Conservation (phyloP, 2,888 invertebrate genomes). For the Miltochrista miniata region DNA sequence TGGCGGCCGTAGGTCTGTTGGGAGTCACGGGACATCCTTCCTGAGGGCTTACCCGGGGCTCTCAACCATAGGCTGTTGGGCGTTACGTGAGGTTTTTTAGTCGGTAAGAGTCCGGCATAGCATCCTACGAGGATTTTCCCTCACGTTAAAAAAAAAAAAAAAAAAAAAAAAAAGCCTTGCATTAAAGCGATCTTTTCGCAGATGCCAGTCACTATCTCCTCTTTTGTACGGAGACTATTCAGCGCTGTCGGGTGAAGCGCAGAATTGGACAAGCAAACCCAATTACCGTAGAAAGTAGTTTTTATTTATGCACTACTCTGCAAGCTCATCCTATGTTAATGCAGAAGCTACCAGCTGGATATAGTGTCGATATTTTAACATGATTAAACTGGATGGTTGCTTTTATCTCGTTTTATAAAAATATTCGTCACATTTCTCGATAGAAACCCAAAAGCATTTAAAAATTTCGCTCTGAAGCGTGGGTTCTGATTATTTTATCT, state of each 20-base stretch:
- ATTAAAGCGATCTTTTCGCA: slow-evolving; percentile 44
- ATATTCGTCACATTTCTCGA: not conserved
- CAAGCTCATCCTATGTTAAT: slow-evolving; percentile 24
- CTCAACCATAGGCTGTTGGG: too few relatives aligned
- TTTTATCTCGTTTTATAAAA: not conserved
- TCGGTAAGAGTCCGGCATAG: too few relatives aligned
- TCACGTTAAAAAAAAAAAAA: too few relatives aligned
- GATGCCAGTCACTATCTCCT: slow-evolving; percentile 48
- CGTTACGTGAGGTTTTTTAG: too few relatives aligned
- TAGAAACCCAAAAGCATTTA: too few relatives aligned
- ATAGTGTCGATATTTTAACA: not conserved
- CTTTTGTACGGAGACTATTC: slow-evolving; percentile 42
- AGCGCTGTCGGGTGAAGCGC: slow-evolving; percentile 35
- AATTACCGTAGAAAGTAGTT: slow-evolving; percentile 46
- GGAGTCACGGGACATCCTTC: too few relatives aligned
- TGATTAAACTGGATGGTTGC: not conserved
- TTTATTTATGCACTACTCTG: slow-evolving; percentile 45
- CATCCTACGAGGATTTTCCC: too few relatives aligned
- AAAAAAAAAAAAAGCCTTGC: too few relatives aligned
- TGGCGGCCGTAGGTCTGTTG: too few relatives aligned
- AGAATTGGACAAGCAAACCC: slow-evolving; percentile 52
- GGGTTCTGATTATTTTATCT: too few relatives aligned
- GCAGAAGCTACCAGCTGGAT: slow-evolving; percentile 25
- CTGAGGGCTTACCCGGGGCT: too few relatives aligned
- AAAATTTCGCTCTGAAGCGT: too few relatives aligned